These are phyloP conservation scores for Alouatta palliata DNA, from an alignment of 2,113 vertebrate species.

Conservation along the genomic window DNA sequence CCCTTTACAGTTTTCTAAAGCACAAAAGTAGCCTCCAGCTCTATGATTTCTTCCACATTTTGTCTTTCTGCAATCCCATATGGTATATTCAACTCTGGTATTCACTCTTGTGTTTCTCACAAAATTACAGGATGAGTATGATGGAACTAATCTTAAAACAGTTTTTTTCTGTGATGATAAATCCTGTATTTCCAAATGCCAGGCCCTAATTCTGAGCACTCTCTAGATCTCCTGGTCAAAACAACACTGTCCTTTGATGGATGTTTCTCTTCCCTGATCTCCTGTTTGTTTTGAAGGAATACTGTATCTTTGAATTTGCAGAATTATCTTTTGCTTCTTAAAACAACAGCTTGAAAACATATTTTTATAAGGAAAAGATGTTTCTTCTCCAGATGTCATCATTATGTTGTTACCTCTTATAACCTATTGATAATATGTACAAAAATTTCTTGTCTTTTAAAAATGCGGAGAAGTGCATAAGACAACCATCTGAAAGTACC, in stretches of 20 bases:
- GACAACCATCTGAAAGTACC: constrained; percentile 82
- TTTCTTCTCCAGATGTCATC: constrained; percentile 83
- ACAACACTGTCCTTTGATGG: constrained; percentile 70
- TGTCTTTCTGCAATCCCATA: constrained; percentile 51
- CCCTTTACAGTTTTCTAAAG: constrained; percentile 65
- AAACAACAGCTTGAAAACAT: constrained; percentile 84
- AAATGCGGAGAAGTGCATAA: constrained; percentile 85
- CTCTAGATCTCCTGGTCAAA: constrained; percentile 57
- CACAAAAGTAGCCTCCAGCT: constrained; percentile 64
- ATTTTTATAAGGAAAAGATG: constrained; percentile 83
- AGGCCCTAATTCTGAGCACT: constrained; percentile 62
- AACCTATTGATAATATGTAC: constrained; percentile 89
- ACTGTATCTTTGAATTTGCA: constrained; percentile 79
- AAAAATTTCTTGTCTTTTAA: constrained; percentile 86
- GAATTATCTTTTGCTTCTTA: constrained; percentile 83
- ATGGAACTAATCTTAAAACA: constrained; percentile 41
- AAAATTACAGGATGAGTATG: background rate
- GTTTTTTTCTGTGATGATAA: constrained; percentile 58
- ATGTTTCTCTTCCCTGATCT: constrained; percentile 73
- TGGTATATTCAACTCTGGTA: constrained; percentile 49
- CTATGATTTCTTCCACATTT: constrained; percentile 70
- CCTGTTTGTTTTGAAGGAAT: constrained; percentile 80
- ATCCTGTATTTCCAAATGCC: constrained; percentile 67
- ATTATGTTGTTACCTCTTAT: constrained; percentile 85
- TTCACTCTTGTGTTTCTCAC: constrained; percentile 56